Base-by-base conservation (phyloP, 2,113 vertebrate species). In the Psittacara wagleri region DNA sequence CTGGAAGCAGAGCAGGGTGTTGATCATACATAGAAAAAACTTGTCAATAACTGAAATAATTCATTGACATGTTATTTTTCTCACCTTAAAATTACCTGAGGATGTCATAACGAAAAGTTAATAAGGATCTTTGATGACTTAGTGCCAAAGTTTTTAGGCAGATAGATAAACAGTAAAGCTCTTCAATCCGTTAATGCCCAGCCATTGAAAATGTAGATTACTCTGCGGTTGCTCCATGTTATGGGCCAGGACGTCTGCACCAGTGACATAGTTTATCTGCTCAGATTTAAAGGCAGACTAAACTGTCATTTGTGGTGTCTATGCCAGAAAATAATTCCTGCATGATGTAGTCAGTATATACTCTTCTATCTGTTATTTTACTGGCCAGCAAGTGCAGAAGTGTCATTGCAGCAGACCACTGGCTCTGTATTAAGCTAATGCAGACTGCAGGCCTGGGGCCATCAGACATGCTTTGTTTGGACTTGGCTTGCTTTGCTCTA, bases 251-350 rank as follows among this genome's bases (percentile, higher is more conserved):
- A 86, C 46, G 11, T 86, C 61, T 82, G 61, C 73, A 82, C 52
- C 48, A 83, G 43, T 91, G 70, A 91, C 39, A 75, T 7, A 75
- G 44, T 87, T 78, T 87, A 46, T 81, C 33, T 76, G 17, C 6
- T 57, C n/a, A 72, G 70, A 91, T 87, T 86, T 74, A 84, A 68
- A 87, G 44, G 33, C 57, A 73, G 43, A 90, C 82, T 46, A 85
- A 87, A 35, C 44, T 88, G 54, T 83, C 44, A 35, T 68, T 68
- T 75, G 52, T 64, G 66, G 17, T 67, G 51, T 11, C 13, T 79
- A 27, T 35, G 92, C 52, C 87, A 96, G 87, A 57, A 87, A 79
- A 75, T 74, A 70, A 91, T 90, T 92, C 61, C 49, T 76, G 13
- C 68, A 55, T 91, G 33, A 68, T 49, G 31, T 0, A 92, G 31